Evolutionary conservation across 2,888 invertebrate genomes (phyloP).

Genomic region (Notocelia uddmanniana): DNA sequence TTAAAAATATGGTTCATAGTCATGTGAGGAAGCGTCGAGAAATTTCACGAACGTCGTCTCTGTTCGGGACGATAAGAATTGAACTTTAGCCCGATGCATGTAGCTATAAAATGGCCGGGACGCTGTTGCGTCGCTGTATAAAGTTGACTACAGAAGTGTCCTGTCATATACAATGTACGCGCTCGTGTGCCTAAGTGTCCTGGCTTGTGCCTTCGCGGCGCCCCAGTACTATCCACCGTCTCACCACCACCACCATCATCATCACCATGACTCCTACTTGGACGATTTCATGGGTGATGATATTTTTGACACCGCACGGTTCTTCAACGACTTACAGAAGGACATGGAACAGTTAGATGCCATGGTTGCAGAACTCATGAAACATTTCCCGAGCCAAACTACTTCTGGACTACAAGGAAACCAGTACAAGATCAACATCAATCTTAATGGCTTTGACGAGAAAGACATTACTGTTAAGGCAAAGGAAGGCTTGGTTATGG

Average conservation of each 20-base stretch:
- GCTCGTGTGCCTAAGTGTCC: conserved; percentile 57
- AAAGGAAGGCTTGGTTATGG: conserved; percentile 67
- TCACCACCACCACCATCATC: conserved; percentile 6
- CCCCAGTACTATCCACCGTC: conserved; percentile 54
- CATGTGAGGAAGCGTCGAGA: neutral
- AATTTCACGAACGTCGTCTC: conserved; percentile 36
- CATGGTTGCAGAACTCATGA: conserved; percentile 60
- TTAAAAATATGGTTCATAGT: neutral
- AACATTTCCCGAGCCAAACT: conserved; percentile 60
- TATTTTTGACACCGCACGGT: conserved; percentile 67
- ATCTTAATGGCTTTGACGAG: conserved; percentile 65
- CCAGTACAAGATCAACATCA: conserved; percentile 66
- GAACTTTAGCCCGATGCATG: conserved; percentile 35
- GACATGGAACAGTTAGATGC: conserved; percentile 65
- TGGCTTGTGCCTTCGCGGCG: conserved; percentile 66
- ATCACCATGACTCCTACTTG: conserved; percentile 36
- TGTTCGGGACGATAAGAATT: conserved; percentile 28
- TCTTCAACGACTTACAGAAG: conserved; percentile 64
- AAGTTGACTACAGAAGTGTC: conserved; percentile 17
- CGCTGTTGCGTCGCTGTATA: conserved; percentile 10
- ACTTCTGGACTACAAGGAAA: conserved; percentile 61
- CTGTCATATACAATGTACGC: conserved; percentile 60
- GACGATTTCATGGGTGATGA: conserved; percentile 53
- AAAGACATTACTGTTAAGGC: conserved; percentile 76
- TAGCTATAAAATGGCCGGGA: conserved; percentile 30